phyloP scores from a whole-genome alignment of 2,888 invertebrate species.

The Podotricha telesiphe region DNA sequence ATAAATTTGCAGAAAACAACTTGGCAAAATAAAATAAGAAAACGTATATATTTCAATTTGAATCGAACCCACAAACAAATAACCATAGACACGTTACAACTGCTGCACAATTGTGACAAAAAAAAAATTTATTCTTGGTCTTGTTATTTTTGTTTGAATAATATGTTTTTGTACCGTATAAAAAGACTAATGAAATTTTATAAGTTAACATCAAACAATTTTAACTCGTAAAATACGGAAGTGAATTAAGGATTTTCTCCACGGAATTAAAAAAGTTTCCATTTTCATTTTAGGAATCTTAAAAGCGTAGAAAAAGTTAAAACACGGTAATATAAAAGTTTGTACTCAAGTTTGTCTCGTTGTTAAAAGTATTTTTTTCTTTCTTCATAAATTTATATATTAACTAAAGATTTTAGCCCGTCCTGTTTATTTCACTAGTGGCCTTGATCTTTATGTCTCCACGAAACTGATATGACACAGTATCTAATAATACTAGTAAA shows the following conservation, averaged over 20 bases:
- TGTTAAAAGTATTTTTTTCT: slow-evolving; percentile 24
- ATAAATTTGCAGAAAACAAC: no score
- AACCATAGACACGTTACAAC: background rate
- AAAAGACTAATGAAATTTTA: slow-evolving; percentile 9
- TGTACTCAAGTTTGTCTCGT: slow-evolving; percentile 36
- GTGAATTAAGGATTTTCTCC: slow-evolving; percentile 38
- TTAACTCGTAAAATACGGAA: slow-evolving; percentile 37
- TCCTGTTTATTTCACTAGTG: background rate
- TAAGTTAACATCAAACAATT: slow-evolving; percentile 27
- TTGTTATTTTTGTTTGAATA: background rate
- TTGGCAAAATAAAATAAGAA: no score
- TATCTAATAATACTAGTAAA: background rate
- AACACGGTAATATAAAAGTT: slow-evolving; percentile 40
- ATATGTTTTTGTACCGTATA: slow-evolving; percentile 5
- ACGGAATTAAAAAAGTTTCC: slow-evolving; percentile 42
- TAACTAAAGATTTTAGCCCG: background rate
- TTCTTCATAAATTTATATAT: background rate
- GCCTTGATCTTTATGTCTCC: background rate
- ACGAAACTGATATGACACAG: no score
- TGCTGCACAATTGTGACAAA: background rate
- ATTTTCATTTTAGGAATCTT: slow-evolving; percentile 35
- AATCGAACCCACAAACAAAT: no score
- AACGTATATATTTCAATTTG: no score
- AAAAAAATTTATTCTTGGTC: background rate
- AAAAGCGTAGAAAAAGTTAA: slow-evolving; percentile 39